A percentile compares a stretch with the other conserved stretches of the same genome.
Conservation (phyloP, 2,113 vertebrate genomes). For the Limanda limanda region DNA sequence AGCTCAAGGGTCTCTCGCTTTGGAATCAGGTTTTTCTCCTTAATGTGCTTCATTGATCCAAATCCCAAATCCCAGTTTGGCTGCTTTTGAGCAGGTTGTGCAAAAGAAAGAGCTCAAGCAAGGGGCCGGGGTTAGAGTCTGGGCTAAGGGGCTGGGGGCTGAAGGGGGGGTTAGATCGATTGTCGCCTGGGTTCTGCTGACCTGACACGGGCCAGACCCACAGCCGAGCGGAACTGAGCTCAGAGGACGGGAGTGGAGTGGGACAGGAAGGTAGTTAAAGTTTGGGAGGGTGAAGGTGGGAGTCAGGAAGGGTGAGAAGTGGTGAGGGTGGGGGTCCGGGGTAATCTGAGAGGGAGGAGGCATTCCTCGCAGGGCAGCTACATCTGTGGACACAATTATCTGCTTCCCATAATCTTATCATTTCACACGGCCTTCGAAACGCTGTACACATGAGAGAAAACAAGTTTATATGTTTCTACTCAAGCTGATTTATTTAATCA, state of each 20-base stretch:
- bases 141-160: too few relatives aligned
- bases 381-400: constrained; percentile 83
- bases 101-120: background rate
- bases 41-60: constrained; percentile 47
- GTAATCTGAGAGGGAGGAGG: constrained; percentile 80
- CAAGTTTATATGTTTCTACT: too few relatives aligned
- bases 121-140: background rate
- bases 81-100: constrained; percentile 10
- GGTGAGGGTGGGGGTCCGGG: constrained; percentile 46
- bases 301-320: constrained; percentile 63
- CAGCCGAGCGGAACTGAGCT: constrained; percentile 6
- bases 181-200: constrained; percentile 9
- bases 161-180: background rate
- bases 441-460: background rate
- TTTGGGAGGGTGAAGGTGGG: constrained; percentile 54
- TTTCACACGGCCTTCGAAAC: constrained; percentile 56
- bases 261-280: constrained; percentile 39
- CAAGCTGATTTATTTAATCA: background rate
- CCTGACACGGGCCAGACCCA: constrained; percentile 15
- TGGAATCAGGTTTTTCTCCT: constrained; percentile 1
- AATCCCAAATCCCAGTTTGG: constrained; percentile 32
- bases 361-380: constrained; percentile 82
- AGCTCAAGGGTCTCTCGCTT: constrained; percentile 32
- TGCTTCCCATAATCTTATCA: constrained; percentile 74
- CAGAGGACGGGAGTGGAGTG: constrained; percentile 16